phyloP scores from a whole-genome alignment of 2,113 vertebrate genomes.

The Labeo rohita region DNA sequence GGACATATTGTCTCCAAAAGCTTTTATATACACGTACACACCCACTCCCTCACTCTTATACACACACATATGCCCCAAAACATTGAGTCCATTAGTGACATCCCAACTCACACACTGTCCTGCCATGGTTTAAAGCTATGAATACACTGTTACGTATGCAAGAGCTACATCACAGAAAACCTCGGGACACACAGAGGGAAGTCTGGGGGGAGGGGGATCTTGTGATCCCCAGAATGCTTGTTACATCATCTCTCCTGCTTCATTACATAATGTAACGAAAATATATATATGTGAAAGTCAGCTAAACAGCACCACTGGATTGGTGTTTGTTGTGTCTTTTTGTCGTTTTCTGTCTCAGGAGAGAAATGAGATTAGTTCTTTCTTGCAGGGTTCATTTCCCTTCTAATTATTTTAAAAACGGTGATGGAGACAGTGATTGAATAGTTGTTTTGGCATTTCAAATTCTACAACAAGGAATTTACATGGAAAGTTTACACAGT shows the following conservation, averaged over 20 bases:
- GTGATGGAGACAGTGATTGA: background rate
- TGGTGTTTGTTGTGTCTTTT: background rate
- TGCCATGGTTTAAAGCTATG: constrained; percentile 25
- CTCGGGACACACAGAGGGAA: constrained; percentile 1
- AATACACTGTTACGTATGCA: constrained; percentile 19
- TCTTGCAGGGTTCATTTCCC: background rate
- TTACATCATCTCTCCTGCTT: constrained; percentile 28
- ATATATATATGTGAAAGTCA: constrained; percentile 23
- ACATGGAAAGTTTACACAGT: background rate
- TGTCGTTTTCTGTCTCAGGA: background rate
- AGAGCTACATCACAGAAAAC: constrained; percentile 3
- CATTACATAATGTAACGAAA: constrained; percentile 24
- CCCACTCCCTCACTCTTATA: background rate
- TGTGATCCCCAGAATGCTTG: constrained; percentile 25
- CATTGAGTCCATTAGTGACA: constrained; percentile 28
- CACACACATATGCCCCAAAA: constrained; percentile 14
- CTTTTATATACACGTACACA: constrained; percentile 15
- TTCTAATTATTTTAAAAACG: background rate
- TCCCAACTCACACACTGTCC: constrained; percentile 26
- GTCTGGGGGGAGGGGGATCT: background rate
- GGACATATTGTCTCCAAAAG: constrained; percentile 34
- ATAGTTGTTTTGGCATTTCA: background rate
- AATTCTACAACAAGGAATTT: background rate
- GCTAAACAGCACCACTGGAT: background rate
- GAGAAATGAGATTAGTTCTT: background rate